Evolutionary conservation across 1,140 invertebrate genomes (phyloP), one percentile per base, ranked within the genome.

Genomic region (Drosophila littoralis): DNA sequence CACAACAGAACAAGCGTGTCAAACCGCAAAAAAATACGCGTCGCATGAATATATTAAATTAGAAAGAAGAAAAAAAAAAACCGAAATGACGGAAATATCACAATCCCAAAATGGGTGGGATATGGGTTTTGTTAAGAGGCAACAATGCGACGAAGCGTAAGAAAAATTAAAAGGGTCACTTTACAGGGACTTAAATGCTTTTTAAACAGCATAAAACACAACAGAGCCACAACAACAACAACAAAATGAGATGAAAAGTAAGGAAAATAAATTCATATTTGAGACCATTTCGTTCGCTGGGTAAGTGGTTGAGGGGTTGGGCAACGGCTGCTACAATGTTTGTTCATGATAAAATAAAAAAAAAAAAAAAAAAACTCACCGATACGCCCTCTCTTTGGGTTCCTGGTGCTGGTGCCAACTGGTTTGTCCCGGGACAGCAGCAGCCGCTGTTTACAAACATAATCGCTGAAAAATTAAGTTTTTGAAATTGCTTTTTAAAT

Each of bases 381-480:
- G 52, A 81, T 75, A 71, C 73, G 66, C 55, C 57, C 67, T 58
- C 69, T 67, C 38, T 67, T 69, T 48, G 64, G 50, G 36, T 28
- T 28, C 22, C 45, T 22, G 42, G 7, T n/a, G 28, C 50, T 60
- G 54, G 45, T 75, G 70, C 54, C 57, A 71, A 72, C 64, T 70
- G 71, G 66, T 75, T 80, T 28, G 61, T 42, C 55, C 61, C 6
- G 17, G 17, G 12, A 28, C 17, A 63, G 51, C 75, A 75, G 85
- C 68, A 77, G 68, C 33, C 46, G 64, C 48, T 84, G 90, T 91
- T 91, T 91, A 89, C 89, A 91, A 79, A 91, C 81, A 91, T 91
- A 91, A 91, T 91, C 89, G 89, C 84, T 89, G 79, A 91, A 86
- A 91, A 91, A 91, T 91, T 91, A 90, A 91, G 90, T 91, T 91